Evolutionary conservation across 2,797 vertebrate species (phyloP), one percentile per base, ranked within the genome.

Genomic region (Tiaroga cobitis): DNA sequence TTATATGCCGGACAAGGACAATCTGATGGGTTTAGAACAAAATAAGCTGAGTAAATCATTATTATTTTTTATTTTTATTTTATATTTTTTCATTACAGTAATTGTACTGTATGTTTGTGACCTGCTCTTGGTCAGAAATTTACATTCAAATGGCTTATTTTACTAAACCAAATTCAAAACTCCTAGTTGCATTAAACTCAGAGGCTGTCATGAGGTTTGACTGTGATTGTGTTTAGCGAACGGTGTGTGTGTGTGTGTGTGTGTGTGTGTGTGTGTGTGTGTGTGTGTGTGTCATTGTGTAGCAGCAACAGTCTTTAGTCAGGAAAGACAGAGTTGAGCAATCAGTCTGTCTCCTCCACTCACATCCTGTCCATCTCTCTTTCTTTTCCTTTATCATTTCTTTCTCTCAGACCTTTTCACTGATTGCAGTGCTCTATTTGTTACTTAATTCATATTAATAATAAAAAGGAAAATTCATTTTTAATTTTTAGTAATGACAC

Each of bases 301-400:
- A 78, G 75, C 74, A 68, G 39, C 73, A 76, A 81, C 86, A 90
- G 87, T 69, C 29, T 85, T 81, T 41, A 63, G 81, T 89, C 93
- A 95, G 94, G 93, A 95, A 94, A 90, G 88, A 89, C 85, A 69
- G 68, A 72, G 89, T 94, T 96, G 94, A 93, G 93, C 93, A 96
- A 96, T 92, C 80, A 59, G 80, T 83, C 75, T 80, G 74, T 69
- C 51, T 83, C 83, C 82, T 88, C 46, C 46, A 68, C 65, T 81
- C n/a, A 89, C 89, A 88, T 89, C 89, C 89, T 89, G 89, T 83
- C 26, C 69, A 67, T 24, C 81, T 70, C 73, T 77, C 51, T 70
- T 51, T 56, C 65, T 54, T 37, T 39, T 54, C 77, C 81, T 81
- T 54, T 37, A 34, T 37, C 13, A 63, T 69, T 26, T 19, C 59